These are phyloP conservation scores for Thelaira solivaga DNA, from an alignment of 2,888 invertebrate species.

Conservation along the genomic window DNA sequence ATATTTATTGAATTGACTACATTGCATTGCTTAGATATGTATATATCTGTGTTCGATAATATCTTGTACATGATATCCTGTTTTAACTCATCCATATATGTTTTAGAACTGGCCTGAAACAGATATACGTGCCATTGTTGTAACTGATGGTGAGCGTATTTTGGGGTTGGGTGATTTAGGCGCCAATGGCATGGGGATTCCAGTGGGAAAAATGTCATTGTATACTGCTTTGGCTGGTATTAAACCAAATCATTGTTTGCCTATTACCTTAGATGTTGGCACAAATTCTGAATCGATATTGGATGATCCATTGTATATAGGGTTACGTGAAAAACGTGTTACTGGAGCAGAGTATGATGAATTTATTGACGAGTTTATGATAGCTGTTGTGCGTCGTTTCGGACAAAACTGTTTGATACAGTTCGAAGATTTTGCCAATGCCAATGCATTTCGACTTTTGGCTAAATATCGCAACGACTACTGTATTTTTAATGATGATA, in stretches of 20 bases:
- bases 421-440: constrained; percentile 99
- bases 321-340: constrained; percentile 89
- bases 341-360: constrained; percentile 92
- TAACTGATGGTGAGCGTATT: constrained; percentile 99
- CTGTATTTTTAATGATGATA: constrained; percentile 99
- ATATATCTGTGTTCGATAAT: no score
- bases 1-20: no score
- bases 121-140: constrained; percentile 92
- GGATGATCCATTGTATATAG: constrained; percentile 97
- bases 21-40: no score
- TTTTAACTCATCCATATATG: no score
- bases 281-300: constrained; percentile 91
- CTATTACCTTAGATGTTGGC: constrained; percentile 94
- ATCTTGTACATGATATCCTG: no score
- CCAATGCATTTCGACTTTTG: constrained; percentile 95
- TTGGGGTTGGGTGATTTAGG: constrained; percentile 98
- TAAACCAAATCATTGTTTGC: constrained; percentile 95
- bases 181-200: constrained; percentile 99
- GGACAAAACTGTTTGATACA: constrained; percentile 92
- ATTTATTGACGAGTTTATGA: constrained; percentile 98
- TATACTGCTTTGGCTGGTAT: constrained; percentile 98
- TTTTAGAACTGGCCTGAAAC: constrained; percentile 85
- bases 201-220: constrained; percentile 96
- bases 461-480: constrained; percentile 91
- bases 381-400: constrained; percentile 88